A percentile compares a stretch with the other conserved stretches of the same genome.
phyloP scores from a whole-genome alignment of 53 echinoderm and acorn worm genomes.

The Glandiceps talaboti region DNA sequence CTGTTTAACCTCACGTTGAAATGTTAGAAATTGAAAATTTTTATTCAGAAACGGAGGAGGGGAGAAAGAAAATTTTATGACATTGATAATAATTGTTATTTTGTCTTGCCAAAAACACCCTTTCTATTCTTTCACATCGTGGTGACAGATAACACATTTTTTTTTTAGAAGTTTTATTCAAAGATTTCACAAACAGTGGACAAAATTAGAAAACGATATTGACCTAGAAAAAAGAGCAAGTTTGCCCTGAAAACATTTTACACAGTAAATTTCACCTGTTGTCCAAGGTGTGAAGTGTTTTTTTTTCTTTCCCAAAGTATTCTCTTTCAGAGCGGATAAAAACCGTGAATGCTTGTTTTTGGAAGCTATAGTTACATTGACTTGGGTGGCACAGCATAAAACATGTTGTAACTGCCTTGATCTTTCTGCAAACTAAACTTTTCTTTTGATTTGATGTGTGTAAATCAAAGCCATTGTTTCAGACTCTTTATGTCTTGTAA shows the following conservation, averaged over 20 bases:
- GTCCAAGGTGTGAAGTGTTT: neutral
- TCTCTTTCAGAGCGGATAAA: neutral
- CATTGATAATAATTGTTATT: too few relatives aligned
- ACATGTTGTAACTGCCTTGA: neutral
- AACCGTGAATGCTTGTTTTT: neutral
- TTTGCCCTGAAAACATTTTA: neutral
- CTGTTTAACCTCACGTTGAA: too few relatives aligned
- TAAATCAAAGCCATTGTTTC: neutral
- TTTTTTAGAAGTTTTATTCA: too few relatives aligned
- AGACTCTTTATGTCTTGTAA: neutral
- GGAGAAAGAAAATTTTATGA: too few relatives aligned
- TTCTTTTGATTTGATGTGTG: neutral
- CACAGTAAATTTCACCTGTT: neutral
- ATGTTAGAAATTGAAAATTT: too few relatives aligned
- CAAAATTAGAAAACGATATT: too few relatives aligned
- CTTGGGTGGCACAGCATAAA: neutral
- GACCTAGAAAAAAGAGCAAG: neutral
- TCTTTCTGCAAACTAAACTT: neutral
- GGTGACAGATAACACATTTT: too few relatives aligned
- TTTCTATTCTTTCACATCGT: too few relatives aligned
- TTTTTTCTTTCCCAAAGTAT: neutral
- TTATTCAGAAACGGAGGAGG: too few relatives aligned
- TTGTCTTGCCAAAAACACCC: too few relatives aligned
- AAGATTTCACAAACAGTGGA: too few relatives aligned
- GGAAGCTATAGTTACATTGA: neutral